Conservation (phyloP, 1,140 invertebrate genomes). For the Leptoteleia sp. region DNA sequence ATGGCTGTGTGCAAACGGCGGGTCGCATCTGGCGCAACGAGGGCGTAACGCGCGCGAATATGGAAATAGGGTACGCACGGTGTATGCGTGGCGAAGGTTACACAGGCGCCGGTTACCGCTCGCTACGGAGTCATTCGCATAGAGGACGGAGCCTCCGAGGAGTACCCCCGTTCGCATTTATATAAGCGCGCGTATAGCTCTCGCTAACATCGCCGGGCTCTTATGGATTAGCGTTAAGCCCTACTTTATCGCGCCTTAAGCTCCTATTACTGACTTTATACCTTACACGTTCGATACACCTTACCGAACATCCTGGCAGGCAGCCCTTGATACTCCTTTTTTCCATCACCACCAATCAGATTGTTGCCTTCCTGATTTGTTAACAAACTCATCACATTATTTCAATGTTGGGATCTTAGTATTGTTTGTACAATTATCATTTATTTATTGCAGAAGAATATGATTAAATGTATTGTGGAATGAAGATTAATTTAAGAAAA, state of each 20-base stretch:
- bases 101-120: constrained; percentile 21
- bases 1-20: constrained; percentile 51
- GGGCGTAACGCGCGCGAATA: constrained; percentile 71
- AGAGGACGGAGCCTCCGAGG: constrained; percentile 47
- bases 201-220: constrained; percentile 52
- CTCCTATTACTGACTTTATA: constrained; percentile 65
- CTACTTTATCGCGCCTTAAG: constrained; percentile 74
- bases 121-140: constrained; percentile 16
- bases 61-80: constrained; percentile 63
- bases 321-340: constrained; percentile 18
- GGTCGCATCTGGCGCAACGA: constrained; percentile 72
- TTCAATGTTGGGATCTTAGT: too few relatives aligned
- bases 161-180: constrained; percentile 25
- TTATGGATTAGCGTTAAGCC: constrained; percentile 72
- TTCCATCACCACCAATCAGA: constrained; percentile 10
- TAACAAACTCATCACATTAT: too few relatives aligned
- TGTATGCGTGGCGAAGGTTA: constrained; percentile 34
- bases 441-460: too few relatives aligned
- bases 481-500: too few relatives aligned
- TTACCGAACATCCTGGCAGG: constrained; percentile 28
- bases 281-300: constrained; percentile 63
- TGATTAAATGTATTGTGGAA: too few relatives aligned
- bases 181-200: constrained; percentile 50
- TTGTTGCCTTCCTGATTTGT: constrained; percentile 11
- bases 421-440: too few relatives aligned